These are phyloP conservation scores for Tetrao urogallus DNA, from an alignment of 2,113 vertebrate species.

Conservation along the genomic window DNA sequence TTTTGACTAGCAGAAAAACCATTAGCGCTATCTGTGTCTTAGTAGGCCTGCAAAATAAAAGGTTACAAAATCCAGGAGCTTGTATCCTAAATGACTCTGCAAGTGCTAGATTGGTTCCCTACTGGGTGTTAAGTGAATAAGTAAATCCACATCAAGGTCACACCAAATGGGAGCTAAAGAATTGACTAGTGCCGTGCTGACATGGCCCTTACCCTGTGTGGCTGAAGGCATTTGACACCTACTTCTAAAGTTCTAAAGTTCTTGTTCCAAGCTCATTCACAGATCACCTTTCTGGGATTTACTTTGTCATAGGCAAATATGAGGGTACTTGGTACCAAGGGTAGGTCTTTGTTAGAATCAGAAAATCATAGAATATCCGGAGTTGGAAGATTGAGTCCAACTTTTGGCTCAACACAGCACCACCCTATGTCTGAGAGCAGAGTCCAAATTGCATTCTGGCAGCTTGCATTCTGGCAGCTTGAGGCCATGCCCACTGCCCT, in stretches of 20 bases:
- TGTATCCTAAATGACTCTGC: not conserved
- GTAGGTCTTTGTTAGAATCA: not conserved
- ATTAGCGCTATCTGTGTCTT: not conserved
- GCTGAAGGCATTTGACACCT: not conserved
- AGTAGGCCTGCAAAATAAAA: not conserved
- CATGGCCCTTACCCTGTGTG: not conserved
- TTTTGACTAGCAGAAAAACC: not conserved
- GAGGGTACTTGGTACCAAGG: not conserved
- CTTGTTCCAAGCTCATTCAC: not conserved
- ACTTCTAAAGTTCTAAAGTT: not conserved
- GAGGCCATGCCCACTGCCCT: too few species aligned
- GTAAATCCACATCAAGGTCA: not conserved
- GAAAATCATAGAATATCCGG: not conserved
- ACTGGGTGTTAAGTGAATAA: constrained; percentile 36
- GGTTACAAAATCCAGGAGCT: not conserved
- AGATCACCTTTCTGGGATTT: constrained; percentile 2
- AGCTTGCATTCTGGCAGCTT: not conserved
- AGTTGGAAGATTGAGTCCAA: not conserved
- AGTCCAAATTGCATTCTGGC: not conserved
- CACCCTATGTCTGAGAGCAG: not conserved
- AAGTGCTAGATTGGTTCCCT: not conserved
- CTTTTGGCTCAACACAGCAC: not conserved
- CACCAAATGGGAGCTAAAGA: not conserved
- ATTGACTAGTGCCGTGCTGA: constrained; percentile 19
- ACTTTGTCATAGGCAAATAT: not conserved